Evolutionary conservation across 2,113 vertebrate genomes (phyloP).

Genomic region (Datnioides undecimradiatus): DNA sequence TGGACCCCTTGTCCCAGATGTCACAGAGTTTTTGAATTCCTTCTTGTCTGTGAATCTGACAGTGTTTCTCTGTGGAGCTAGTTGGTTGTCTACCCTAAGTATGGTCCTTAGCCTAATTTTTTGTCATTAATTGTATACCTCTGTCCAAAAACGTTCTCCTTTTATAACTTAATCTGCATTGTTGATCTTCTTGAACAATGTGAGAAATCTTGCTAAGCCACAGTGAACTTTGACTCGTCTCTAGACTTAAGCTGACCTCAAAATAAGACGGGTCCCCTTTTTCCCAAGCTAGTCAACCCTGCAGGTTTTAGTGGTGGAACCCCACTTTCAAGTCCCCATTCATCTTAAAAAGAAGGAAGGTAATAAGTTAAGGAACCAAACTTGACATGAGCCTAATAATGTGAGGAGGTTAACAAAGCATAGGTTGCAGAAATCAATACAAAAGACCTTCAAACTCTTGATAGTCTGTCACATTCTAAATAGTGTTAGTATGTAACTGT

Average conservation of each 20-base stretch:
- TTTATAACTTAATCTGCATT: slow-evolving; percentile 68
- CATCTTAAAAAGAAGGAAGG: slow-evolving; percentile 14
- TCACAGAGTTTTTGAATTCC: slow-evolving; percentile 40
- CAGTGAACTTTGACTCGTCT: slow-evolving; percentile 92
- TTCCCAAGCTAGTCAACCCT: slow-evolving; percentile 71
- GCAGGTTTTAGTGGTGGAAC: slow-evolving; percentile 34
- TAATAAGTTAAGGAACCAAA: slow-evolving; percentile 25
- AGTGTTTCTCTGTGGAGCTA: slow-evolving; percentile 20
- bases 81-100: neutral
- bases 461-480: neutral
- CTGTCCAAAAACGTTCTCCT: slow-evolving; percentile 2
- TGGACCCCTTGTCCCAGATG: slow-evolving; percentile 48
- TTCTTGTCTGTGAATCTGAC: slow-evolving; percentile 20
- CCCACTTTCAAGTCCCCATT: slow-evolving; percentile 40
- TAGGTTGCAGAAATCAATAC: slow-evolving; percentile 19
- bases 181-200: slow-evolving; percentile 64
- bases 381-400: slow-evolving; percentile 3
- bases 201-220: slow-evolving; percentile 75
- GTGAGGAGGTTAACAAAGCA: neutral
- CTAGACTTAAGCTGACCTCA: slow-evolving; percentile 91
- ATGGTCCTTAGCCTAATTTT: neutral
- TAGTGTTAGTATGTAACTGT: neutral
- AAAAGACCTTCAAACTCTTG: slow-evolving; percentile 23
- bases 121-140: slow-evolving; percentile 16
- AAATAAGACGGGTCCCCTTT: slow-evolving; percentile 73